Base-by-base conservation (phyloP, 2,797 vertebrate genomes). In the Myotis planiceps region DNA sequence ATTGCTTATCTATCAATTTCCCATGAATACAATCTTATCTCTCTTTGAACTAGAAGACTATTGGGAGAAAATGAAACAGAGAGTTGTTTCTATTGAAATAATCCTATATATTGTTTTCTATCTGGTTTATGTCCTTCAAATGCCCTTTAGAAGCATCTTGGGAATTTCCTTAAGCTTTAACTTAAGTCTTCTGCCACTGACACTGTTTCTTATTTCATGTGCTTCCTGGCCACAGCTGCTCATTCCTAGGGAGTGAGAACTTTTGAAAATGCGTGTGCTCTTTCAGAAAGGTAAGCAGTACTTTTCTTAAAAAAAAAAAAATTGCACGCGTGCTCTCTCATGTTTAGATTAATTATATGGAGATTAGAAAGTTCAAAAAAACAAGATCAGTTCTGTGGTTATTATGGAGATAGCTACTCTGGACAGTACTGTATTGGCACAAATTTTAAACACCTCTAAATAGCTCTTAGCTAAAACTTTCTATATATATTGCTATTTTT, bases 161-260 rank as follows among this genome's bases (percentile, higher is more conserved):
- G 93, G 94, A 93, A 88, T 92, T 95, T 90, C 93, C 90, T 95
- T 82, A 63, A 37, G 58, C 85, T 92, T 96, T 93, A 42, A 94
- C 76, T 81, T 82, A 90, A 97, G 72, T 76, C 93, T 97, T 75
- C 79, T 83, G 81, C 91, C 83, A 93, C 14, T 58, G 82, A 80
- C 72, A 34, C 85, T 92, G 63, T 88, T 93, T 95, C 94, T 90
- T 47, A 88, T 82, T 93, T 95, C 95, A 12, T 81, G 63, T 69
- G 39, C 81, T 96, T 94, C 74, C 96, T 97, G 93, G 93, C 90
- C 86, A 53, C 65, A 87, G 86, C 90, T 92, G 75, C 81, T 97
- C 94, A 96, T 94, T 97, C 93, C 95, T 92, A 72, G 93, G 88
- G 94, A 96, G 93, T 74, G 72, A 83, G 93, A 92, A 71, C 68